Evolutionary conservation across 2,797 vertebrate genomes (phyloP), one percentile per base, ranked within the genome.

Genomic region (Syngnathus rostellatus): DNA sequence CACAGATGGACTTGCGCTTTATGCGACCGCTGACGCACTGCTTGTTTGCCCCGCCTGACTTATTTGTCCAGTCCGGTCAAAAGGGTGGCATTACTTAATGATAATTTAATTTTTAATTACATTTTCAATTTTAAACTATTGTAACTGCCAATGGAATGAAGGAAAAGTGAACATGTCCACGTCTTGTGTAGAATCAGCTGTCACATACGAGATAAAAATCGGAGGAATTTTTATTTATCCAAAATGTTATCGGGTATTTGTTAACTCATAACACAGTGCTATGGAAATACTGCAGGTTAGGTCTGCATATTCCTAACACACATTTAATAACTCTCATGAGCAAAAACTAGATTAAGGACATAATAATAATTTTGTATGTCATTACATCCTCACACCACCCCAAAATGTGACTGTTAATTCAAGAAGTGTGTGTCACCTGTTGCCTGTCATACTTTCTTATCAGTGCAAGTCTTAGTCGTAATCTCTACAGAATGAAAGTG

Each of bases 381-480:
- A 51, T 21, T 51, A 51, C 50, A n/a, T 51, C 50, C 8, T 51
- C 50, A 10, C n/a, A 51, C n/a, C 1, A 51, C 19, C 50, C 50
- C 45, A 6, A 2, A 2, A 3, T 55, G 54, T 37, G 25, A 37
- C 2, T 3, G 55, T 10, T 40, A 19, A 40, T 61, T 40, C 40
- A 23, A 5, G 40, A 61, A 43, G 39, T 61, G 11, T 46, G 51
- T 41, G 67, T 71, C 83, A 82, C 74, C 75, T 82, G 72, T 62
- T 78, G 55, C 68, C 78, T 82, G 77, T 85, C 77, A 39, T 55
- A 0, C 41, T 72, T 71, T 68, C 62, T 72, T 62, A 77, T 85
- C 75, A 66, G 37, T 58, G 11, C 66, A 69, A 68, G 65, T 53
- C 80, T 83, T 75, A 48, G 78, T 70, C n/a, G 5, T 64, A 64